Base-by-base conservation (phyloP, 1,140 invertebrate species). In the Plutomurus gul region DNA sequence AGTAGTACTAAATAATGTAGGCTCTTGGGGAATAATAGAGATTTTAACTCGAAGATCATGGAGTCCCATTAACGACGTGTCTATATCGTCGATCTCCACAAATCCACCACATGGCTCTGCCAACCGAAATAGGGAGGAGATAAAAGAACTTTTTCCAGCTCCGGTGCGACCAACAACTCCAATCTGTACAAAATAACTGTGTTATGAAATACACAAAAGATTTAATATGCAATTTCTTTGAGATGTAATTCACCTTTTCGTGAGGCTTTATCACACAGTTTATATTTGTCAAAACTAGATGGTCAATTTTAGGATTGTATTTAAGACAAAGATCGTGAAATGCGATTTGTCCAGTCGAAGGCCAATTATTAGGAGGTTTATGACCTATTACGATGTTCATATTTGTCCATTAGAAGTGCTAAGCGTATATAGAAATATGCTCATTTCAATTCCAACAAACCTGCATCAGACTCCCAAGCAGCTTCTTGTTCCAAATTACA, bases 11-110 rank as follows among this genome's bases (percentile, higher is more conserved):
- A 93, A 92, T 13, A 93, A 85, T 5, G 92, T 88, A 0, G 92
- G 91, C 84, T 93, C 91, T 84, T 92, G 91, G 16, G 92, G 92
- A 75, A 93, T 92, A 37, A 92, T 91, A 0, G 91, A 90, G n/a
- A 93, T 85, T 79, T 88, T 82, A 8, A 84, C 85, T 2, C 88
- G 84, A 3, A 89, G 81, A 47, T 86, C 84, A 87, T 88, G 84
- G 4, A 90, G 83, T 16, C 87, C 86, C 5, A 91, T 77, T 22
- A 85, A 85, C 6, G 85, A 84, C 33, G 89, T 87, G 80, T 90
- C 86, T 3, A 89, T 70, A 27, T 85, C 87, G 79, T 91, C 90
- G 36, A 91, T 88, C 36, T 84, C 84, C 37, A 89, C 87, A 13
- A 33, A 81, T 22, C 88, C 88, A 8, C 80, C 79, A 72, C 36